These are phyloP conservation scores for Sylvietta virens DNA, from an alignment of 2,113 vertebrate genomes.

Conservation along the genomic window DNA sequence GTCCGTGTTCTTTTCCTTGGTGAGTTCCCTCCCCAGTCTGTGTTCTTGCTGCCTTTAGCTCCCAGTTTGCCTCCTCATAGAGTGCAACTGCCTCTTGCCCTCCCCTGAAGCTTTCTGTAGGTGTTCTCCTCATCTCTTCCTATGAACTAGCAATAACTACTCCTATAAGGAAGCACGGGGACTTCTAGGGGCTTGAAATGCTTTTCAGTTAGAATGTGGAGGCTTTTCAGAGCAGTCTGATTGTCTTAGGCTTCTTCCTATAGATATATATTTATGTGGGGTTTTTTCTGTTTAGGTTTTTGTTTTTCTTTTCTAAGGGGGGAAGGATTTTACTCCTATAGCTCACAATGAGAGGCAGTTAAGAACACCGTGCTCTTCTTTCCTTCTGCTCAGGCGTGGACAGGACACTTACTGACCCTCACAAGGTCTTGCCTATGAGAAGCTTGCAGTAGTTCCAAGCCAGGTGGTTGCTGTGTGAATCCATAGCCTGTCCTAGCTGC, in stretches of 20 bases:
- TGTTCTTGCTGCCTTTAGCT: neutral
- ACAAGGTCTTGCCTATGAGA: neutral
- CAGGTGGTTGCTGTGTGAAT: neutral
- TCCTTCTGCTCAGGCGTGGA: neutral
- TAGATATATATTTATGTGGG: no score
- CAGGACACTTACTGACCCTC: neutral
- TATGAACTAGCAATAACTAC: neutral
- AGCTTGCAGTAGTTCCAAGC: neutral
- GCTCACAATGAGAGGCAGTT: neutral
- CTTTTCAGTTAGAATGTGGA: neutral
- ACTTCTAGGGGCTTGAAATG: neutral
- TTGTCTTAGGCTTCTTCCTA: neutral
- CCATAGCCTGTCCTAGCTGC: neutral
- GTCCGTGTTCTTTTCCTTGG: rapidly evolving
- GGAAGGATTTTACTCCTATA: neutral
- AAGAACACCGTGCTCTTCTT: neutral
- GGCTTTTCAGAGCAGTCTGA: neutral
- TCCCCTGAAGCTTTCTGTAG: neutral
- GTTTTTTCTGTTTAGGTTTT: neutral
- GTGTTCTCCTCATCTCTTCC: neutral
- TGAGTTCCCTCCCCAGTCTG: neutral
- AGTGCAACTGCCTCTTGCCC: neutral
- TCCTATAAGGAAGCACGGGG: neutral
- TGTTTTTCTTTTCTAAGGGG: neutral
- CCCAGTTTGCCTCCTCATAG: neutral